phyloP scores from a whole-genome alignment of 2,113 vertebrate genomes.

The Mormyrus iriodes region DNA sequence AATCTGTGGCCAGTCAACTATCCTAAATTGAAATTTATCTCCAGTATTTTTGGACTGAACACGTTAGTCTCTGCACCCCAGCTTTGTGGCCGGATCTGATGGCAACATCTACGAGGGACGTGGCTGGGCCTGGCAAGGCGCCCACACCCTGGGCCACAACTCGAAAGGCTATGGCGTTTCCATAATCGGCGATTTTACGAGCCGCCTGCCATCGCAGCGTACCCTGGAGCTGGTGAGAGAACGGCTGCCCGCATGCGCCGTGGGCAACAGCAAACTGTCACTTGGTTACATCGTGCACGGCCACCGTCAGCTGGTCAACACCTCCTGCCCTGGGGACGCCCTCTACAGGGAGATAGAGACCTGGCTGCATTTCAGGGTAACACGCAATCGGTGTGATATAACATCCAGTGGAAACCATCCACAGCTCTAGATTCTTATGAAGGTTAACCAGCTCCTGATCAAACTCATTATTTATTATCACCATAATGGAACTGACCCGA shows the following conservation, averaged over 20 bases:
- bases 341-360: constrained; percentile 64
- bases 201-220: constrained; percentile 46
- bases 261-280: constrained; percentile 43
- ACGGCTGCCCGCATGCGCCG: constrained; percentile 59
- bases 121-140: constrained; percentile 74
- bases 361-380: constrained; percentile 65
- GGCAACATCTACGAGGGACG: constrained; percentile 81
- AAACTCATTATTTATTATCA: neutral
- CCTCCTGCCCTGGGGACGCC: constrained; percentile 69
- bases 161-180: constrained; percentile 68
- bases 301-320: constrained; percentile 72
- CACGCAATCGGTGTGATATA: neutral
- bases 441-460: neutral
- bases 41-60: neutral
- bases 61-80: constrained; percentile 28
- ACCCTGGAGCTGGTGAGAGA: constrained; percentile 63
- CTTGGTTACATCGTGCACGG: constrained; percentile 60
- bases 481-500: neutral
- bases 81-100: constrained; percentile 79
- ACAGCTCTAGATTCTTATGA: neutral
- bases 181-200: constrained; percentile 72
- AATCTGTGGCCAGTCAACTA: neutral
- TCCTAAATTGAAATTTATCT: neutral
- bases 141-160: constrained; percentile 80
- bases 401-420: neutral